These are phyloP conservation scores for Lagodon rhomboides DNA, from an alignment of 2,797 vertebrate species.

Conservation along the genomic window DNA sequence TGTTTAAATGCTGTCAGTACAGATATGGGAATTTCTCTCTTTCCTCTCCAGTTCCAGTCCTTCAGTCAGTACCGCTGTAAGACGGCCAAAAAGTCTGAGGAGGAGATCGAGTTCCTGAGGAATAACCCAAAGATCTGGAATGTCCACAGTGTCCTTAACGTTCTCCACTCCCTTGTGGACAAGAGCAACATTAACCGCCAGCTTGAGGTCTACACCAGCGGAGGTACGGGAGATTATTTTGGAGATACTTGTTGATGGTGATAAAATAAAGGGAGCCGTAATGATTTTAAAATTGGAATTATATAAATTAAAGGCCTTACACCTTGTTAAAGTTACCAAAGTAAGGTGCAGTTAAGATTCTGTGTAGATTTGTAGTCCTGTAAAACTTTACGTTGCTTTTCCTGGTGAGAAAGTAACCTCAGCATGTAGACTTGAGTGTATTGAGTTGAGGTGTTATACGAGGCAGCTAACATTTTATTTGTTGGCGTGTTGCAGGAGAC, in stretches of 20 bases:
- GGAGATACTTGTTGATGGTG: not conserved
- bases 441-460: not conserved
- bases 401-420: not conserved
- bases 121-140: constrained; percentile 99
- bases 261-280: not conserved
- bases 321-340: not conserved
- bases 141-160: constrained; percentile 97
- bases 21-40: not conserved
- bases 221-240: constrained; percentile 85
- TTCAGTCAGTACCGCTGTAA: constrained; percentile 99
- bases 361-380: not conserved
- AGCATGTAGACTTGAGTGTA: not conserved
- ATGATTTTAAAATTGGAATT: not conserved
- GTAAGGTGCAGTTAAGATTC: not conserved
- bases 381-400: not conserved
- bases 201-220: constrained; percentile 98
- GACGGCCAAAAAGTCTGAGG: constrained; percentile 96
- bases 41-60: constrained; percentile 92
- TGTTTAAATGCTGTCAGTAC: not conserved
- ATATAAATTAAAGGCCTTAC: not conserved
- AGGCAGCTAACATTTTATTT: not conserved
- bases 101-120: constrained; percentile 97
- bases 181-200: constrained; percentile 99
- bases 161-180: constrained; percentile 97
- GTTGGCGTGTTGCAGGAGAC: constrained; percentile 87